A percentile compares a stretch with the other conserved stretches of the same genome.
Conservation (phyloP, 1,140 invertebrate genomes). For the Diachasmimorpha longicaudata region DNA sequence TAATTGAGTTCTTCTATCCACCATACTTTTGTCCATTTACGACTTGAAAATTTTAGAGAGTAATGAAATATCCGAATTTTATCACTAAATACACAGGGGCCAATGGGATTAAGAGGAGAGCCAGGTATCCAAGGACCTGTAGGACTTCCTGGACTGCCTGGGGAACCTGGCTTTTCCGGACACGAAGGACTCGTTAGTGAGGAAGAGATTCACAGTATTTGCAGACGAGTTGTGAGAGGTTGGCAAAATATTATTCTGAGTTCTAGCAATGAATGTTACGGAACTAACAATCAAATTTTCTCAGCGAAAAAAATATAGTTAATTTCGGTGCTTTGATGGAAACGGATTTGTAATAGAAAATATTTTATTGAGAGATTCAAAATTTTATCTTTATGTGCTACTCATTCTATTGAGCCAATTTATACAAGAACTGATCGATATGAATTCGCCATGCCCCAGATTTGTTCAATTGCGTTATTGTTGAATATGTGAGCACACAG, state of each 20-base stretch:
- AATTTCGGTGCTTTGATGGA: too few relatives aligned
- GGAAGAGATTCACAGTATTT: slow-evolving; percentile 65
- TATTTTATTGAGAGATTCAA: too few relatives aligned
- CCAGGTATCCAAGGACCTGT: slow-evolving; percentile 46
- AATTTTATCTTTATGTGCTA: too few relatives aligned
- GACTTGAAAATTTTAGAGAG: background rate
- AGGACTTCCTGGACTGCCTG: slow-evolving; percentile 48
- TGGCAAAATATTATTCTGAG: slow-evolving; percentile 10
- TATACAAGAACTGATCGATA: too few relatives aligned
- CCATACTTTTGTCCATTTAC: background rate
- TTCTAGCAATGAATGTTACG: too few relatives aligned
- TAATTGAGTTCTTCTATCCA: background rate
- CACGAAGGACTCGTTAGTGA: slow-evolving; percentile 52
- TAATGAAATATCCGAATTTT: background rate
- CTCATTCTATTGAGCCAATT: too few relatives aligned
- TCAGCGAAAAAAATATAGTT: too few relatives aligned
- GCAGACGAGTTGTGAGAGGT: slow-evolving; percentile 65
- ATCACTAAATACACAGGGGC: slow-evolving; percentile 41
- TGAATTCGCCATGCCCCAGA: too few relatives aligned
- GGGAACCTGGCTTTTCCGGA: slow-evolving; percentile 61
- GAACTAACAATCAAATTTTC: too few relatives aligned
- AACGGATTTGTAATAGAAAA: too few relatives aligned
- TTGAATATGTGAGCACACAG: too few relatives aligned
- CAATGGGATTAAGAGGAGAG: slow-evolving; percentile 54
- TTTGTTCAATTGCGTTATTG: too few relatives aligned